phyloP scores from a whole-genome alignment of 2,797 vertebrate species.

The Thunnus albacares region DNA sequence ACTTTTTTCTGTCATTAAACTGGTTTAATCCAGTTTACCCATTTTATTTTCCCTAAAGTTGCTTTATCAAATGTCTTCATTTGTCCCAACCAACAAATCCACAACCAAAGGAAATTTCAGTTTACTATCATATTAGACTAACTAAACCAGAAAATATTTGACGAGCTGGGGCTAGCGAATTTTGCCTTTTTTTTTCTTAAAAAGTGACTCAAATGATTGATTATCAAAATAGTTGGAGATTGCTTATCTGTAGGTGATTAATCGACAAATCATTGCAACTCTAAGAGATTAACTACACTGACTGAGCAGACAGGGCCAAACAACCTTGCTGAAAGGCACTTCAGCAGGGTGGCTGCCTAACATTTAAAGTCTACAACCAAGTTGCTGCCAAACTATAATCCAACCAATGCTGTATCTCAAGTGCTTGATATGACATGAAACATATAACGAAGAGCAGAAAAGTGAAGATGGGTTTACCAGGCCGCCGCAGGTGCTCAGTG shows the following conservation, averaged over 20 bases:
- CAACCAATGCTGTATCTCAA: neutral
- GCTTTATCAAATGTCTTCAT: too few species aligned
- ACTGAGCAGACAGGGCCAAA: neutral
- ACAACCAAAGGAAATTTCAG: too few species aligned
- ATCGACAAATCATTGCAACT: too few species aligned
- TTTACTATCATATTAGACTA: too few species aligned
- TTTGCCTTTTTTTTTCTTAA: too few species aligned
- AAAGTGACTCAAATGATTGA: too few species aligned
- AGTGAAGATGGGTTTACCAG: constrained; percentile 86
- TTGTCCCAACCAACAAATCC: too few species aligned
- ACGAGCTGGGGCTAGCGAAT: too few species aligned
- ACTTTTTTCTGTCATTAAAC: neutral
- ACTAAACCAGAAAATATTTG: too few species aligned
- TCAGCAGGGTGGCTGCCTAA: neutral
- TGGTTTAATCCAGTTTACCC: neutral
- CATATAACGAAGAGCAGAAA: constrained; percentile 19
- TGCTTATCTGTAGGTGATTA: too few species aligned
- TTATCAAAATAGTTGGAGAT: too few species aligned
- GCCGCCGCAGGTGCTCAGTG: constrained; percentile 92
- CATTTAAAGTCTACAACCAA: neutral
- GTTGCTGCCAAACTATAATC: constrained; percentile 1
- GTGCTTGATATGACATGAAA: constrained; percentile 29
- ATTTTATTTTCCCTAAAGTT: neutral
- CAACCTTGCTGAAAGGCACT: neutral
- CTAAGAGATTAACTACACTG: too few species aligned